These are phyloP conservation scores for Noctilio leporinus DNA, from an alignment of 2,113 vertebrate genomes.

Conservation along the genomic window DNA sequence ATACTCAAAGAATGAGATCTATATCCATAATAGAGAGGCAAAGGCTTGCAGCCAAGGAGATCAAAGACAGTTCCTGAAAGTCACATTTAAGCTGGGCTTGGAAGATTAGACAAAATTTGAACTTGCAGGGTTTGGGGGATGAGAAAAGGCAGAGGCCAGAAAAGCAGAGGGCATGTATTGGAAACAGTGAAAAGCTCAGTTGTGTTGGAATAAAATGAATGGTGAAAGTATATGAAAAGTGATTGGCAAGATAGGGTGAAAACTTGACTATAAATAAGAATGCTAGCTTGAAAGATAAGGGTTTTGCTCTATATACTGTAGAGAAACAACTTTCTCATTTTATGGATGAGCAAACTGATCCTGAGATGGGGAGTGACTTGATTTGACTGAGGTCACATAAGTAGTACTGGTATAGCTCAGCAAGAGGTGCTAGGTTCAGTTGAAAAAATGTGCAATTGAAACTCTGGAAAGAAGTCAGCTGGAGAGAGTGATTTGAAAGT, in stretches of 20 bases:
- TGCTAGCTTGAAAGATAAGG: neutral
- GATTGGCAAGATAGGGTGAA: neutral
- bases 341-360: neutral
- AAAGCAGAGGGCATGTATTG: neutral
- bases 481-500: neutral
- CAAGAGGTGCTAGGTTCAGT: neutral
- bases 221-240: neutral
- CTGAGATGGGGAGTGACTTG: neutral
- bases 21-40: neutral
- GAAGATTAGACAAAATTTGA: neutral
- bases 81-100: conserved; percentile 14
- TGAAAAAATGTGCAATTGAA: neutral
- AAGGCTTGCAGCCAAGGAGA: neutral
- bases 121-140: neutral
- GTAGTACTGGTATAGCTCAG: neutral
- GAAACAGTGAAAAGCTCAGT: neutral
- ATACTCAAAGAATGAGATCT: neutral
- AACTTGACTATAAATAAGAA: neutral
- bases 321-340: neutral
- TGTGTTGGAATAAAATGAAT: neutral
- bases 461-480: neutral
- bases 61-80: neutral
- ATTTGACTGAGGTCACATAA: neutral
- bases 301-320: neutral
- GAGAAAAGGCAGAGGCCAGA: neutral